Conservation (phyloP, 2,113 vertebrate genomes). For the Buteo buteo region DNA sequence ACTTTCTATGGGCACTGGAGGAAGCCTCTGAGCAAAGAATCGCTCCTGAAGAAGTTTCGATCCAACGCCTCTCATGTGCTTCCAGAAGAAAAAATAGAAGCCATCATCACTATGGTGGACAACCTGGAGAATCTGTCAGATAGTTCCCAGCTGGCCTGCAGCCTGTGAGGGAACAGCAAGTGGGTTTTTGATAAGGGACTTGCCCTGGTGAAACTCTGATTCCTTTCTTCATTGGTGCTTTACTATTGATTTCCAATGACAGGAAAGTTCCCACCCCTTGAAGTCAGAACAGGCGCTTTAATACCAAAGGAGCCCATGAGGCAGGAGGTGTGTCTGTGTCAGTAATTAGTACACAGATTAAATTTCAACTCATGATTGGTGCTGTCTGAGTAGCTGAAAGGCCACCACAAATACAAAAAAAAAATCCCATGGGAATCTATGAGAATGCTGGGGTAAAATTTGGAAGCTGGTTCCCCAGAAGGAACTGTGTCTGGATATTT, state of each 20-base stretch:
- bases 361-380: background rate
- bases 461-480: background rate
- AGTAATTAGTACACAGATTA: background rate
- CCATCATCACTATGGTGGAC: constrained; percentile 74
- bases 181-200: background rate
- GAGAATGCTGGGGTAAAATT: background rate
- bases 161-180: constrained; percentile 42
- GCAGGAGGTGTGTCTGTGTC: background rate
- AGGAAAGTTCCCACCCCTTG: background rate
- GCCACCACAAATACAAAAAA: background rate
- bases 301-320: background rate
- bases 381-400: background rate
- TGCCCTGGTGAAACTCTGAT: background rate
- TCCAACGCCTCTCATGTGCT: constrained; percentile 76
- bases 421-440: background rate
- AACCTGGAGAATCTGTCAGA: constrained; percentile 68
- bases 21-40: constrained; percentile 82
- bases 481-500: background rate
- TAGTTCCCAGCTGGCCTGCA: constrained; percentile 69
- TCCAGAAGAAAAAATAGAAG: constrained; percentile 67
- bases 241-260: background rate
- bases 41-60: constrained; percentile 81
- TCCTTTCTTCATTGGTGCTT: constrained; percentile 55
- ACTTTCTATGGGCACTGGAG: constrained; percentile 92
- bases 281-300: background rate